Conservation (phyloP, 2,113 vertebrate genomes). For the Anoplopoma fimbria region DNA sequence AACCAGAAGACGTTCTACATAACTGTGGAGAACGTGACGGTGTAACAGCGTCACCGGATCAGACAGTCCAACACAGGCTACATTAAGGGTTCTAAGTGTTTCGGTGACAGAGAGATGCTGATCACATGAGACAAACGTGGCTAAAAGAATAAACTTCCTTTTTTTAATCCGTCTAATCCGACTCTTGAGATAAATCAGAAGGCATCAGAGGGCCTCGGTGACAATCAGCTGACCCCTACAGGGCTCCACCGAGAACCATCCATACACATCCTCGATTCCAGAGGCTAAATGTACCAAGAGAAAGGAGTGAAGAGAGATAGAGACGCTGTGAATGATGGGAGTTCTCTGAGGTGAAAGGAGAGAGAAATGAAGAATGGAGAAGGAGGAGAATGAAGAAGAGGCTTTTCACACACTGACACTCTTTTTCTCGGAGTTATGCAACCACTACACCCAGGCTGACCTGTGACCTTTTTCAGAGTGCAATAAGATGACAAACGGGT, state of each 20-base stretch:
- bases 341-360: constrained; percentile 41
- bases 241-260: constrained; percentile 62
- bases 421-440: neutral
- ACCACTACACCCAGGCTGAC: constrained; percentile 14
- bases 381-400: neutral
- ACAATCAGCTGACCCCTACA: constrained; percentile 85
- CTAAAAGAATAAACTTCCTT: constrained; percentile 73
- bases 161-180: constrained; percentile 58
- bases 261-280: constrained; percentile 72
- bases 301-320: constrained; percentile 23
- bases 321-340: constrained; percentile 35
- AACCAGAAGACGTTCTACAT: neutral
- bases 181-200: constrained; percentile 41
- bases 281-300: constrained; percentile 67
- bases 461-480: constrained; percentile 42
- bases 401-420: neutral
- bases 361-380: neutral
- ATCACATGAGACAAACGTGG: constrained; percentile 43
- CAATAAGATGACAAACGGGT: neutral
- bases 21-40: neutral
- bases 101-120: constrained; percentile 37
- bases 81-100: neutral
- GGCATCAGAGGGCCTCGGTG: constrained; percentile 75
- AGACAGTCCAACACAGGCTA: neutral
- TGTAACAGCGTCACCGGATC: neutral